A percentile compares a stretch with the other conserved stretches of the same genome.
Evolutionary conservation across 2,113 vertebrate species (phyloP).

Genomic region (Ophthalmolycus amberensis): DNA sequence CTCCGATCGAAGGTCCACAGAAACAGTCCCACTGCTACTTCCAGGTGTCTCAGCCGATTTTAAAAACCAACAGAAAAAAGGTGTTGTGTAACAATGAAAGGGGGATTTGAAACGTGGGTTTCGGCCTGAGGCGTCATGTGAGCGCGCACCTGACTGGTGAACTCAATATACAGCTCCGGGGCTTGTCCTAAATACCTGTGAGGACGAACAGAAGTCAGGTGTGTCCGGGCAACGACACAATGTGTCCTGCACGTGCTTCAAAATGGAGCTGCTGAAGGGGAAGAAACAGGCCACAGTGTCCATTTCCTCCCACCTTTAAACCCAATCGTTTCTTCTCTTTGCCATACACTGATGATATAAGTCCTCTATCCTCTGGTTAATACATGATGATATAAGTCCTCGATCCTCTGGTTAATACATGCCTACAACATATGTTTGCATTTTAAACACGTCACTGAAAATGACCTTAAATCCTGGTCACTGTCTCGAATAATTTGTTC

Average conservation of each 20-base stretch:
- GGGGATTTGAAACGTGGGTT: background rate
- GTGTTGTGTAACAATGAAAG: background rate
- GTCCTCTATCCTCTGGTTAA: background rate
- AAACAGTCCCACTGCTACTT: slow-evolving; percentile 16
- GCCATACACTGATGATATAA: background rate
- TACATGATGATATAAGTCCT: background rate
- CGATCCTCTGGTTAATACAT: background rate
- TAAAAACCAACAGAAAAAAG: background rate
- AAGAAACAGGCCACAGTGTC: slow-evolving; percentile 62
- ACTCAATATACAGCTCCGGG: slow-evolving; percentile 29
- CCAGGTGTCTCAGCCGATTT: slow-evolving; percentile 32
- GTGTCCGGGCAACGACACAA: slow-evolving; percentile 67
- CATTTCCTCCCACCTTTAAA: slow-evolving; percentile 47
- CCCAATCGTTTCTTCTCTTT: background rate
- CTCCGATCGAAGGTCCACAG: slow-evolving; percentile 22
- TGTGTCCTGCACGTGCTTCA: slow-evolving; percentile 27
- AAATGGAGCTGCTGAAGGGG: slow-evolving; percentile 32
- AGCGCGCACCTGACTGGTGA: slow-evolving; percentile 40
- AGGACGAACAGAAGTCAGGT: slow-evolving; percentile 67
- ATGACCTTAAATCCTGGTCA: background rate
- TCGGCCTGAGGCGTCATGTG: slow-evolving; percentile 10
- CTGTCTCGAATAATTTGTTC: background rate
- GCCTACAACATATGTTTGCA: background rate
- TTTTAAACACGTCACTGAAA: slow-evolving; percentile 18
- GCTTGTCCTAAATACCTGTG: slow-evolving; percentile 66